phyloP scores from a whole-genome alignment of 2,113 vertebrate species.

The Chrysemys picta region DNA sequence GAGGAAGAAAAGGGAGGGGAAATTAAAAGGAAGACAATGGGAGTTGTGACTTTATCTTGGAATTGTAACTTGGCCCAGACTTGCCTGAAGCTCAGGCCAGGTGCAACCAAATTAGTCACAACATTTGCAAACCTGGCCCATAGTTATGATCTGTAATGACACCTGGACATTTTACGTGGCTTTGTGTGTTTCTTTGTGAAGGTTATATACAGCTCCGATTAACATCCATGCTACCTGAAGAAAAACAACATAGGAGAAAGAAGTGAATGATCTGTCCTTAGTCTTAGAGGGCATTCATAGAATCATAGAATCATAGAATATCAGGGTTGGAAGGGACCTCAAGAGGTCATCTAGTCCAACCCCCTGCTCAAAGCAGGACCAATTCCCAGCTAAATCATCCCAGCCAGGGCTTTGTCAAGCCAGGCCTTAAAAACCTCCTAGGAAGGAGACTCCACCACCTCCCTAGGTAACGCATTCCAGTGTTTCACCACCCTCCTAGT shows the following conservation, averaged over 20 bases:
- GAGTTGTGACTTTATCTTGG: not conserved
- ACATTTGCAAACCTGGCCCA: fast-evolving
- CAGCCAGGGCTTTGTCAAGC: too few species aligned
- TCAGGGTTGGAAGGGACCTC: too few species aligned
- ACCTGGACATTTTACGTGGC: not conserved
- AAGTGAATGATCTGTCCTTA: fast-evolving
- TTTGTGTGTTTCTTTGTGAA: not conserved
- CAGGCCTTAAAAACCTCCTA: too few species aligned
- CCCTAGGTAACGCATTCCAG: too few species aligned
- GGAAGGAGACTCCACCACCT: too few species aligned
- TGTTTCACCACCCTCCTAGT: too few species aligned
- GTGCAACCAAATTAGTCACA: not conserved
- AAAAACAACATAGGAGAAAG: not conserved
- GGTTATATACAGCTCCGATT: not conserved
- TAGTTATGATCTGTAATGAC: not conserved
- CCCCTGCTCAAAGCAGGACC: too few species aligned
- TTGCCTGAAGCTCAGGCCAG: not conserved
- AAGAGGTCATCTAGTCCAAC: too few species aligned
- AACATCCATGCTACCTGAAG: fast-evolving
- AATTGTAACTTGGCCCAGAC: not conserved
- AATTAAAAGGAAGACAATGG: not conserved
- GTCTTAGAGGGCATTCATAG: not conserved
- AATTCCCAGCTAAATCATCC: too few species aligned
- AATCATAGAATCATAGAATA: too few species aligned
- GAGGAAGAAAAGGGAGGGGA: not conserved